These are phyloP conservation scores for Fragum whitleyi DNA, from an alignment of 2,888 invertebrate species.

Conservation along the genomic window DNA sequence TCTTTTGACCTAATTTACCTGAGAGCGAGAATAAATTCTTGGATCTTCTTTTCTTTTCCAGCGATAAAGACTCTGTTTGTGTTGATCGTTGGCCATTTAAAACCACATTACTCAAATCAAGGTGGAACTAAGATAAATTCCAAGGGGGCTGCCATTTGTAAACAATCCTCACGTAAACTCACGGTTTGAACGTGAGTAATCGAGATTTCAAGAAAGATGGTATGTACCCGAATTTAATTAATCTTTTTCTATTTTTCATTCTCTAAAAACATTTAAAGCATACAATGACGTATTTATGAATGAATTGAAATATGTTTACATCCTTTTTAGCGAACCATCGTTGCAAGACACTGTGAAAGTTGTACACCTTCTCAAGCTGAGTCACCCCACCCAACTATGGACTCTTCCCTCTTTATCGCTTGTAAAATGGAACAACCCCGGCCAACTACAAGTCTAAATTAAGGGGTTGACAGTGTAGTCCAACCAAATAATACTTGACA, in stretches of 20 bases:
- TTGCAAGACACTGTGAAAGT: too few relatives aligned
- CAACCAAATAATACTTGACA: neutral
- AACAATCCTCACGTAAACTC: slow-evolving; percentile 60
- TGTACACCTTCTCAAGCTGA: too few relatives aligned
- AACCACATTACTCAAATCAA: neutral
- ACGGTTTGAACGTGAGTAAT: slow-evolving; percentile 49
- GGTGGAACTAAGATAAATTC: neutral
- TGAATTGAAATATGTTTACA: too few relatives aligned
- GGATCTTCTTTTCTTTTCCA: slow-evolving; percentile 77
- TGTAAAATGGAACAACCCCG: slow-evolving; percentile 74
- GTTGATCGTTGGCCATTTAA: slow-evolving; percentile 65
- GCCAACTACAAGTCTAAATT: neutral
- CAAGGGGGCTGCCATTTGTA: slow-evolving; percentile 66
- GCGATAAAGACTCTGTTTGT: slow-evolving; percentile 72
- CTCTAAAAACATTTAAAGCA: neutral
- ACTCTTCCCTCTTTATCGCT: slow-evolving; percentile 48
- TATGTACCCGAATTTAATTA: slow-evolving; percentile 9
- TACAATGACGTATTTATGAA: too few relatives aligned
- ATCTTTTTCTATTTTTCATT: neutral
- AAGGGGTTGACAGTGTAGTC: slow-evolving; percentile 4
- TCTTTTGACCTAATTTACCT: slow-evolving; percentile 59
- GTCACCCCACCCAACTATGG: slow-evolving; percentile 50
- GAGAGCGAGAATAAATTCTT: slow-evolving; percentile 74
- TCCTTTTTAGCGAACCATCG: too few relatives aligned
- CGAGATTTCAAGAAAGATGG: slow-evolving; percentile 54